Evolutionary conservation across 2,113 vertebrate genomes (phyloP), one percentile per base, ranked within the genome.

Genomic region (Boleophthalmus pectinirostris): DNA sequence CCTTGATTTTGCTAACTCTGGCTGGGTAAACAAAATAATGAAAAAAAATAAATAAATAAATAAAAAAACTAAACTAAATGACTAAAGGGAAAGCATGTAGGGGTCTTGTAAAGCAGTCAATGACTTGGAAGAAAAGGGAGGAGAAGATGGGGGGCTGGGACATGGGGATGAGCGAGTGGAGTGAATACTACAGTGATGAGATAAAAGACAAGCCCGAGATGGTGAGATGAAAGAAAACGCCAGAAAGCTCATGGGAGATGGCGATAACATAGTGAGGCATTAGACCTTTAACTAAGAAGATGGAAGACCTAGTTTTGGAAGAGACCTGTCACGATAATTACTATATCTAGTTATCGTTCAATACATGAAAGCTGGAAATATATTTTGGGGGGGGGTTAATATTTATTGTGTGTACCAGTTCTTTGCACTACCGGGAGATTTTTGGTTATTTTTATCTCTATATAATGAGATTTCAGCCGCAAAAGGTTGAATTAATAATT

Each of bases 191-290:
- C 80, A 78, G 25, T 33, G 65, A 79, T 47, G 5, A 77, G 61
- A 87, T 74, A 69, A 88, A 86, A 84, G 83, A 76, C 68, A 66
- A 18, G 70, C 70, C 73, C 70, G 73, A 33, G 70, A 78, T 56
- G 23, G 66, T 25, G 23, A 68, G 84, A 83, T 86, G 47, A 83
- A 85, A 87, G 60, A 80, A 68, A 74, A 20, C 25, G 68, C 54
- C 71, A 69, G 60, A 65, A 74, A 33, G 76, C 82, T 75, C 75
- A 33, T 70, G 77, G 82, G 83, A 79, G 10, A 25, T 77, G 35
- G 35, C 13, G 61, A 75, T 69, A 16, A 8, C 35, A 66, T 53
- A 69, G 71, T 68, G 24, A 47, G 68, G 29, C 43, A 10, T 61
- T 68, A 68, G 66, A 66, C 72, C 67, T 76, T 43, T 38, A 35